These are phyloP conservation scores for Thalassoma bifasciatum DNA, from an alignment of 2,113 vertebrate species.

Conservation along the genomic window DNA sequence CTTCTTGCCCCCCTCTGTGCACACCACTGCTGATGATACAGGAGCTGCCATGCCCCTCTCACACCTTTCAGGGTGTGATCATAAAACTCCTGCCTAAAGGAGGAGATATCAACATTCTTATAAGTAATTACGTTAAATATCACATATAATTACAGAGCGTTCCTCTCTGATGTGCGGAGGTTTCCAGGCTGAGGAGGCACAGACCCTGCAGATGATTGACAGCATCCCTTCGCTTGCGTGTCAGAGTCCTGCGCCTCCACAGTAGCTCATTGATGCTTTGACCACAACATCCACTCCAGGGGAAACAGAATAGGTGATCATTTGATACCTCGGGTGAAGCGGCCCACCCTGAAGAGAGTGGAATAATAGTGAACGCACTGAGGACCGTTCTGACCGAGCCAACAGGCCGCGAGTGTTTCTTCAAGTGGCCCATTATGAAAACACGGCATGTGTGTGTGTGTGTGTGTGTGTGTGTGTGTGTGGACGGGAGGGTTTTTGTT, in stretches of 20 bases:
- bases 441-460: conserved; percentile 6
- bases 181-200: conserved; percentile 34
- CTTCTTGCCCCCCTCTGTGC: too few relatives aligned
- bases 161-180: conserved; percentile 6
- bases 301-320: conserved; percentile 75
- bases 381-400: conserved; percentile 63
- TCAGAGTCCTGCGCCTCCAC: conserved; percentile 57
- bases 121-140: conserved; percentile 17
- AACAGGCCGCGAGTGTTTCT: conserved; percentile 69
- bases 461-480: not conserved
- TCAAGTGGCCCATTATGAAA: conserved; percentile 68
- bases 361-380: conserved; percentile 71
- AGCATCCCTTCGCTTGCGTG: conserved; percentile 50
- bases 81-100: conserved; percentile 20
- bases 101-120: conserved; percentile 13
- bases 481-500: conserved; percentile 52
- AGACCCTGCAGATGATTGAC: conserved; percentile 53
- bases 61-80: not conserved
- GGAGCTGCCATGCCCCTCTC: conserved; percentile 9
- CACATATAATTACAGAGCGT: conserved; percentile 32
- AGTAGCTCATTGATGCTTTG: conserved; percentile 69
- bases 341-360: conserved; percentile 71
- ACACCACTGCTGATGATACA: too few relatives aligned
- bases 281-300: conserved; percentile 51
- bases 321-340: conserved; percentile 66